These are phyloP conservation scores for Cataglyphis hispanica DNA, from an alignment of 1,140 invertebrate genomes.

Conservation along the genomic window DNA sequence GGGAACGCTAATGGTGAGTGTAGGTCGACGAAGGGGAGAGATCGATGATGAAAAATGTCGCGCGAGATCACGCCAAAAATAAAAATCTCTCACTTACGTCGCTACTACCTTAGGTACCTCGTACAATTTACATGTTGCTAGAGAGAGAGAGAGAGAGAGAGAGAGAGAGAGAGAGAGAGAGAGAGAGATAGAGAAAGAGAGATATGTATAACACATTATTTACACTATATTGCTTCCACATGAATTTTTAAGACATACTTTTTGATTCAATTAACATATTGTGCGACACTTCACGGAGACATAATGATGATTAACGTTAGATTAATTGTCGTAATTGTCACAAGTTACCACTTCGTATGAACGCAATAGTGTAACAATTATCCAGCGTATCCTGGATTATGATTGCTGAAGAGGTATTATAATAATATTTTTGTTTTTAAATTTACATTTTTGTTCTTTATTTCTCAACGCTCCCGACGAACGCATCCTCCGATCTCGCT, in stretches of 20 bases:
- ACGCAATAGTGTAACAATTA: conserved; percentile 73
- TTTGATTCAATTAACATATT: conserved; percentile 62
- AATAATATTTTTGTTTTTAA: conserved; percentile 83
- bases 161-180: conserved; percentile 37
- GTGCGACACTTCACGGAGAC: conserved; percentile 60
- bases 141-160: conserved; percentile 24
- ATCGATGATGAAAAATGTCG: conserved; percentile 24
- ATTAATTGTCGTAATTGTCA: conserved; percentile 68
- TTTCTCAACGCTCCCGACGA: conserved; percentile 16
- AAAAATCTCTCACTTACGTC: conserved; percentile 53
- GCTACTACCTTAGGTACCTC: conserved; percentile 48
- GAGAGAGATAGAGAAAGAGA: conserved; percentile 15
- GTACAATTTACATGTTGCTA: conserved; percentile 63
- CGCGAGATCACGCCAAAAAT: conserved; percentile 44
- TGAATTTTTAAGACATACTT: conserved; percentile 69
- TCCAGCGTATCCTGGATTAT: conserved; percentile 61
- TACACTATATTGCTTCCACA: conserved; percentile 75
- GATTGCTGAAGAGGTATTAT: conserved; percentile 69
- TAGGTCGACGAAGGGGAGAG: not conserved
- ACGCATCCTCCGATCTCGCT: not conserved
- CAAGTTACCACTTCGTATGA: conserved; percentile 70
- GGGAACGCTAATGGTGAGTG: not conserved
- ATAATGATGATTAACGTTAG: conserved; percentile 66
- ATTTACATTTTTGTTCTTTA: conserved; percentile 66
- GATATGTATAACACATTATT: conserved; percentile 66